Base-by-base conservation (phyloP, 2,113 vertebrate species). In the Alethe castanea region DNA sequence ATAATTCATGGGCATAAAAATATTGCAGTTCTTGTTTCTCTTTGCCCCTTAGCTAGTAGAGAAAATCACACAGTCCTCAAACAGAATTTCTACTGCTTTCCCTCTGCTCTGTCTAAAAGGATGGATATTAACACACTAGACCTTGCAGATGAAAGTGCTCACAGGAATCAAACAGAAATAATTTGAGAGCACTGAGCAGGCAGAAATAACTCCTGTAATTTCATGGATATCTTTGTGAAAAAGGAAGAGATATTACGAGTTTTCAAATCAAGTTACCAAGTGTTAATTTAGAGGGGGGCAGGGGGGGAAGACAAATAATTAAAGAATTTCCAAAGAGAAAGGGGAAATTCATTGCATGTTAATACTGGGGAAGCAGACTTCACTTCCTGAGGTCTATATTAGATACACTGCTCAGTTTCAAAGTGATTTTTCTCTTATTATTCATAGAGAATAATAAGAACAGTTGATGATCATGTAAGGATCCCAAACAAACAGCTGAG, bases 211-310 rank as follows among this genome's bases (percentile, higher is more conserved):
- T 66, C 45, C 7, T 57, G 35, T 26, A 26, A 69, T 40, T 85
- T 59, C 16, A 18, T 36, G 26, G 74, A 6, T 5, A 24, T 48
- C 14, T 33, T 22, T 65, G 35, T 65, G 14, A 20, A 79, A 86
- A 85, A 40, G 7, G 22, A 66, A 20, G 73, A 6, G 8, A 26
- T 45, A 50, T 38, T 38, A 26, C 17, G 4, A 29, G 3, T 74
- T 73, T 78, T 60, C 9, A 50, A 19, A 50, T 36, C 77, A 44
- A 65, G 66, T 54, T 40, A 57, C 4, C 6, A 88, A 53, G 10
- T 54, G 42, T 7, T 81, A 60, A 80, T 24, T 54, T 22, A 0
- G 13, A 2, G 3, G 10, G 4, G 0, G 0, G 40, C 40, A 1
- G 14, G 6, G 0, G 0, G 1, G 9, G 6, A 59, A 33, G 6